Conservation (phyloP, 2,113 vertebrate species). For the Paramisgurnus dabryanus region DNA sequence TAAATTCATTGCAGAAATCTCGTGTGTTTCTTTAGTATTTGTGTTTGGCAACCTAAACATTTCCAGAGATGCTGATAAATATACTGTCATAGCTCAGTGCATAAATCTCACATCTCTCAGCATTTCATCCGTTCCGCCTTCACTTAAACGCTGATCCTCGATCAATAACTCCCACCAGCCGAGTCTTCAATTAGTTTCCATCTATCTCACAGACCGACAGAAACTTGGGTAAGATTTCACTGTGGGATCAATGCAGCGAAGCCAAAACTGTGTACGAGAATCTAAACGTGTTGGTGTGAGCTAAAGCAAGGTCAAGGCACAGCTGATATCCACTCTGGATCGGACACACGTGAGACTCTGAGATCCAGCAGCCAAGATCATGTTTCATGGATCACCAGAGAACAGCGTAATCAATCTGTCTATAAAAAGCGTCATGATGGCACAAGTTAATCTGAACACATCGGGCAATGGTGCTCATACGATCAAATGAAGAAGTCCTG, state of each 20-base stretch:
- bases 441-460: neutral
- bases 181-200: no score
- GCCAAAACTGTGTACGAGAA: neutral
- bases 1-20: no score
- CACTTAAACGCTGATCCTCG: no score
- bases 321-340: slow-evolving; percentile 19
- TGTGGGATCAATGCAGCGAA: slow-evolving; percentile 8
- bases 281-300: neutral
- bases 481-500: no score
- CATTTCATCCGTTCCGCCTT: neutral
- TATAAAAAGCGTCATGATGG: neutral
- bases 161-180: no score
- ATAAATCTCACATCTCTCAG: slow-evolving; percentile 15
- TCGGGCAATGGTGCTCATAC: neutral
- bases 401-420: slow-evolving; percentile 23
- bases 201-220: slow-evolving; percentile 16
- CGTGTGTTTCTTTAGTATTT: no score
- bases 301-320: slow-evolving; percentile 1
- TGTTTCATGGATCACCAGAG: slow-evolving; percentile 12
- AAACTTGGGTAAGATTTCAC: neutral
- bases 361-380: neutral
- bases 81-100: neutral
- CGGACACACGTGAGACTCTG: slow-evolving; percentile 4
- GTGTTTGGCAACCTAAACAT: no score
- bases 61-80: neutral